Evolutionary conservation across 2,113 vertebrate genomes (phyloP), one percentile per base, ranked within the genome.

Genomic region (Melierax canorus): DNA sequence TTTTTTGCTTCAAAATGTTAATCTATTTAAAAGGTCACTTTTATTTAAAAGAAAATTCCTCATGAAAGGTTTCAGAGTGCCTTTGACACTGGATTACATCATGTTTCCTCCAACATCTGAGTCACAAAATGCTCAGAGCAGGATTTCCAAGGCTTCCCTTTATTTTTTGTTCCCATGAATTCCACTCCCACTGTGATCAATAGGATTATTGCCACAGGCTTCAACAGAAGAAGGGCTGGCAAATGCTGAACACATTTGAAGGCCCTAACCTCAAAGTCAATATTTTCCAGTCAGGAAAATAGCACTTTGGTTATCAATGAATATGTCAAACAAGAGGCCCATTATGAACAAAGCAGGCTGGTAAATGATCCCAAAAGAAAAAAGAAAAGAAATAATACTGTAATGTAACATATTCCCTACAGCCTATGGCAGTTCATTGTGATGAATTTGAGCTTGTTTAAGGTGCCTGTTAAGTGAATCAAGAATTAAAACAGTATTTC

Each of bases 91-190:
- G 48, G 29, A 94, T 96, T 94, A 94, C 94, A 58, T 94, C 95
- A 94, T 8, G 66, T 72, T 96, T 92, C 89, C 94, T 78, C 89
- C 87, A 86, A 91, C 77, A 92, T 92, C 94, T 69, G 82, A 95
- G 95, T 75, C 86, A 90, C 66, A 58, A 60, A 96, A 89, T n/a
- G 84, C 92, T 94, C 86, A 78, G 94, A 96, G 92, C 76, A 92
- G 66, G 66, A 87, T 94, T 95, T 94, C 84, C 84, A 95, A 82
- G 63, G 66, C 75, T 72, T 59, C 50, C 71, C 84, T 96, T 94
- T 79, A 50, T 94, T 95, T 90, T 86, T 50, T 83, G 66, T 58
- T 94, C 77, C 80, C 77, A 53, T 56, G 58, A 90, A 91, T 73
- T 86, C 71, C 50, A 3, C 74, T 93, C 92, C 74, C 62, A 76